Conservation (phyloP, 1,140 invertebrate genomes). For the Drosophila virilis region DNA sequence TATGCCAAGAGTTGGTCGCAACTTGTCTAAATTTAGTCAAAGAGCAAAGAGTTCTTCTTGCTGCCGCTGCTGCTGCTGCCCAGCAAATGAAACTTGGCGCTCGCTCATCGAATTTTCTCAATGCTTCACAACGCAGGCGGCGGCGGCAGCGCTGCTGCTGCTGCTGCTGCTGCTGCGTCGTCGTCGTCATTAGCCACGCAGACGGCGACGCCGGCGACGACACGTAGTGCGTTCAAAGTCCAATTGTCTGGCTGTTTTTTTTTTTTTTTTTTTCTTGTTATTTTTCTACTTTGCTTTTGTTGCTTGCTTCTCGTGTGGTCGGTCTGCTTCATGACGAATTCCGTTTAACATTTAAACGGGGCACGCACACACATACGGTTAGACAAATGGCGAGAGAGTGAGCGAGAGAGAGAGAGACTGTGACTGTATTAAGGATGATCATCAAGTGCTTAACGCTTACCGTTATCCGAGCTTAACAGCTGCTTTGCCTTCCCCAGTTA, state of each 20-base stretch:
- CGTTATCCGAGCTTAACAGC: slow-evolving; percentile 5
- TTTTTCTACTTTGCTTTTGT: slow-evolving; percentile 19
- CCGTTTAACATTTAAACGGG: slow-evolving; percentile 21
- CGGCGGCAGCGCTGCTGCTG: slow-evolving; percentile 6
- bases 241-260: slow-evolving; percentile 57
- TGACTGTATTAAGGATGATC: slow-evolving; percentile 17
- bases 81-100: slow-evolving; percentile 34
- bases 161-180: not conserved
- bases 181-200: slow-evolving; percentile 52
- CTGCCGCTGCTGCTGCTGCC: not conserved
- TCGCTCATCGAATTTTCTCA: slow-evolving; percentile 50
- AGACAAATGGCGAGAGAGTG: not conserved
- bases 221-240: slow-evolving; percentile 63
- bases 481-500: not conserved
- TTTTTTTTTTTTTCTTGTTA: slow-evolving; percentile 3
- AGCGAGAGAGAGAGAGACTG: not conserved
- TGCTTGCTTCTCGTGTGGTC: slow-evolving; percentile 33
- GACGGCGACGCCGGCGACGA: slow-evolving; percentile 41
- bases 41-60: slow-evolving; percentile 33
- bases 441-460: not conserved
- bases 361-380: not conserved
- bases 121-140: slow-evolving; percentile 4
- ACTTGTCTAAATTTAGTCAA: slow-evolving; percentile 61
- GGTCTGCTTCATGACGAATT: slow-evolving; percentile 58
- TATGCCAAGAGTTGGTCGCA: slow-evolving; percentile 50